Conservation (phyloP, 1,140 invertebrate genomes). For the Neoseiulus cucumeris region DNA sequence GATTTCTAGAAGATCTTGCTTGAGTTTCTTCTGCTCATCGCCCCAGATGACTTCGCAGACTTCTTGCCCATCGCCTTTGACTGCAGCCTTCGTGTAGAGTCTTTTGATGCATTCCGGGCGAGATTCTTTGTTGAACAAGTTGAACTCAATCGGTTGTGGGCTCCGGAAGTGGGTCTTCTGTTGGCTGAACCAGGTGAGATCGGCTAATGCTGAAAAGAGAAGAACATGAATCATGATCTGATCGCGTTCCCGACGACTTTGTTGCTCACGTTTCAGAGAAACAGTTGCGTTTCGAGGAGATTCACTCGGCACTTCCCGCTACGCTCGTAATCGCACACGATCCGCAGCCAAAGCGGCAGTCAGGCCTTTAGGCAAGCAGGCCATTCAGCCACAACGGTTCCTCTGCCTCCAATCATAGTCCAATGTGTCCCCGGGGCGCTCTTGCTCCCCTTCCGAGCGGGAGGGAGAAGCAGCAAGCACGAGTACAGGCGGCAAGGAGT, state of each 20-base stretch:
- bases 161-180: conserved; percentile 48
- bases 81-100: conserved; percentile 48
- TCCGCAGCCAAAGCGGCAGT: background rate
- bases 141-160: conserved; percentile 37
- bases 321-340: too few relatives aligned
- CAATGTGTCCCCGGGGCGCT: conserved; percentile 4
- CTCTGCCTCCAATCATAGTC: conserved; percentile 1
- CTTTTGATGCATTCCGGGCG: conserved; percentile 43
- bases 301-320: too few relatives aligned
- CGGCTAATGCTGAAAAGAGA: conserved; percentile 56
- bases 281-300: too few relatives aligned
- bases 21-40: conserved; percentile 23
- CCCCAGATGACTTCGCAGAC: conserved; percentile 39
- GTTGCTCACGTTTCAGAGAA: too few relatives aligned
- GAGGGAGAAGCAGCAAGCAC: too few relatives aligned
- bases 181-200: conserved; percentile 54
- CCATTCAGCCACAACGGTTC: too few relatives aligned
- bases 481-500: too few relatives aligned
- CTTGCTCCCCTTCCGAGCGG: background rate
- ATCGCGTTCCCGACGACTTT: too few relatives aligned
- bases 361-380: too few relatives aligned
- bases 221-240: conserved; percentile 22
- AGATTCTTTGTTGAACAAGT: conserved; percentile 44
- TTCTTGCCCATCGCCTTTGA: conserved; percentile 36
- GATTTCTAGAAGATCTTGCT: conserved; percentile 52